Conservation (phyloP, 2,113 vertebrate species). For the Pagrus major region DNA sequence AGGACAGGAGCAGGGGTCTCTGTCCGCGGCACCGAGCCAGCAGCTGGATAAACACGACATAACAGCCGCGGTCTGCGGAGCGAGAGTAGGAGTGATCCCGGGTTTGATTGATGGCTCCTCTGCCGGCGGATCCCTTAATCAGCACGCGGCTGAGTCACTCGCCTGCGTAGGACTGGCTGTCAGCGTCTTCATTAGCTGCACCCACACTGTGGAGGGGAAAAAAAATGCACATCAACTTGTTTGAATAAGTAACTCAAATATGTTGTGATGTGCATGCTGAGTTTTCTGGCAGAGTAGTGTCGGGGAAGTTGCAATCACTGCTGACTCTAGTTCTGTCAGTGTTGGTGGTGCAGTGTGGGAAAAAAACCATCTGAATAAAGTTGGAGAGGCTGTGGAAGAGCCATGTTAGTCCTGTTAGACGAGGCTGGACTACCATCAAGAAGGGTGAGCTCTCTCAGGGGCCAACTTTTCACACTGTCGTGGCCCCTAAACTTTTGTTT, state of each 20-base stretch:
- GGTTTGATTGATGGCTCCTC: constrained; percentile 67
- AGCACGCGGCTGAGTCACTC: constrained; percentile 57
- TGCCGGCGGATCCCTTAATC: constrained; percentile 64
- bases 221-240: constrained; percentile 6
- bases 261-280: background rate
- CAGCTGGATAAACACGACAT: constrained; percentile 66
- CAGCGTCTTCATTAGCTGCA: constrained; percentile 64
- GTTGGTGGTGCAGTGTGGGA: background rate
- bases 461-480: too few species aligned
- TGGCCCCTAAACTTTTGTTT: too few species aligned
- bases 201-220: constrained; percentile 32
- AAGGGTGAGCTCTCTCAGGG: too few species aligned
- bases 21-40: constrained; percentile 23
- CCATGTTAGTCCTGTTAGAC: background rate
- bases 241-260: constrained; percentile 34
- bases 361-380: background rate
- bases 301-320: background rate
- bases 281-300: constrained; percentile 11
- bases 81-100: constrained; percentile 58
- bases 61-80: constrained; percentile 21
- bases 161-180: constrained; percentile 49
- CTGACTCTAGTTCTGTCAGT: background rate
- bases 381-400: background rate
- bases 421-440: too few species aligned
- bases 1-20: constrained; percentile 61